Percentiles rank a stretch among this genome's conserved stretches.
Evolutionary conservation across 2,888 invertebrate genomes (phyloP).

Genomic region (Sussaba pulchella): DNA sequence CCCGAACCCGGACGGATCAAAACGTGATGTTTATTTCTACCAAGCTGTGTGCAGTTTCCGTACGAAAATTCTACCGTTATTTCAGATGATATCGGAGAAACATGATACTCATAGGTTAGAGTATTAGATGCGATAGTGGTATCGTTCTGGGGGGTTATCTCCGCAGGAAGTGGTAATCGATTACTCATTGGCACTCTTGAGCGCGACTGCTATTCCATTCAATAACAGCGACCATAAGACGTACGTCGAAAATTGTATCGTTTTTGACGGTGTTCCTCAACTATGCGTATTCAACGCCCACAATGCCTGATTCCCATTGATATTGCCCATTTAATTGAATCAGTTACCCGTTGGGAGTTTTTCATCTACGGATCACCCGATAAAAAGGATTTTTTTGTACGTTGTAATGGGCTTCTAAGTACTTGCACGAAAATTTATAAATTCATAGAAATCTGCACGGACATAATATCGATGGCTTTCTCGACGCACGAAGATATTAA

Average conservation of each 20-base stretch:
- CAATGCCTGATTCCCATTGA: slow-evolving; percentile 67
- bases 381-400: slow-evolving; percentile 68
- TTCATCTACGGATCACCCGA: slow-evolving; percentile 42
- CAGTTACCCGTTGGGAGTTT: slow-evolving; percentile 63
- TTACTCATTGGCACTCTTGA: slow-evolving; percentile 68
- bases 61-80: slow-evolving; percentile 67
- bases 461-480: slow-evolving; percentile 46
- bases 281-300: slow-evolving; percentile 18
- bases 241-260: slow-evolving; percentile 64
- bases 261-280: background rate
- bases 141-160: slow-evolving; percentile 63
- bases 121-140: slow-evolving; percentile 69
- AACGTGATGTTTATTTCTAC: slow-evolving; percentile 67
- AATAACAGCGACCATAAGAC: slow-evolving; percentile 63
- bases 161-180: slow-evolving; percentile 67
- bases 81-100: slow-evolving; percentile 71
- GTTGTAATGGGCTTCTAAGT: slow-evolving; percentile 58
- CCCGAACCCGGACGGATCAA: slow-evolving; percentile 55
- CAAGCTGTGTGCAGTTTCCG: slow-evolving; percentile 64
- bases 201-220: slow-evolving; percentile 66
- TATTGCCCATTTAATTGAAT: slow-evolving; percentile 71
- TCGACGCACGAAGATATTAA: slow-evolving; percentile 48
- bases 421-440: slow-evolving; percentile 40
- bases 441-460: slow-evolving; percentile 38
- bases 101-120: slow-evolving; percentile 68